Evolutionary conservation across 2,113 vertebrate genomes (phyloP).

Genomic region (Egretta garzetta): DNA sequence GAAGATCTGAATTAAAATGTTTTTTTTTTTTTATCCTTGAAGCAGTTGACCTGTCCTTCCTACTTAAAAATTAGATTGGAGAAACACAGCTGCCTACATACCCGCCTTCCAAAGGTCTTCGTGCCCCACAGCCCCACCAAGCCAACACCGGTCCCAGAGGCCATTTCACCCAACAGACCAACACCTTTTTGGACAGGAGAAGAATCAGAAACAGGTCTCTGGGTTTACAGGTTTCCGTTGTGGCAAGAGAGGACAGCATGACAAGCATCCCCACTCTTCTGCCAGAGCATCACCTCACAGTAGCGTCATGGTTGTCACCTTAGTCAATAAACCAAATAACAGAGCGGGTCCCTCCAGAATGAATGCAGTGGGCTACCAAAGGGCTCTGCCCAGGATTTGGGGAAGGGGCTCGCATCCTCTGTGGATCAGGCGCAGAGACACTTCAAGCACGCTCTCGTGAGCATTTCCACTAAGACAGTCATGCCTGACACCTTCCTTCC

Average conservation of each 20-base stretch:
- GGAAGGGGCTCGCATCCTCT: background rate
- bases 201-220: rapidly evolving
- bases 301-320: rapidly evolving
- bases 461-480: background rate
- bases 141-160: background rate
- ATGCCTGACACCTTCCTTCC: background rate
- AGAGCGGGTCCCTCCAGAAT: background rate
- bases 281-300: rapidly evolving
- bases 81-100: background rate
- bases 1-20: rapidly evolving
- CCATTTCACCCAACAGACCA: background rate
- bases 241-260: rapidly evolving
- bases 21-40: background rate
- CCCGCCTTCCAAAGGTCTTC: background rate
- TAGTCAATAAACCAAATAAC: background rate
- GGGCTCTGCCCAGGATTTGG: background rate
- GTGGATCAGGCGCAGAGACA: rapidly evolving
- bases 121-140: background rate
- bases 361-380: background rate
- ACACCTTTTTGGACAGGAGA: background rate
- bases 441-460: no score
- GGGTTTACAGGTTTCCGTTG: background rate
- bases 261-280: background rate
- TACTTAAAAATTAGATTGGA: background rate
- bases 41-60: background rate